These are phyloP conservation scores for Tupaia chinensis DNA, from an alignment of 2,113 vertebrate genomes.

Conservation along the genomic window DNA sequence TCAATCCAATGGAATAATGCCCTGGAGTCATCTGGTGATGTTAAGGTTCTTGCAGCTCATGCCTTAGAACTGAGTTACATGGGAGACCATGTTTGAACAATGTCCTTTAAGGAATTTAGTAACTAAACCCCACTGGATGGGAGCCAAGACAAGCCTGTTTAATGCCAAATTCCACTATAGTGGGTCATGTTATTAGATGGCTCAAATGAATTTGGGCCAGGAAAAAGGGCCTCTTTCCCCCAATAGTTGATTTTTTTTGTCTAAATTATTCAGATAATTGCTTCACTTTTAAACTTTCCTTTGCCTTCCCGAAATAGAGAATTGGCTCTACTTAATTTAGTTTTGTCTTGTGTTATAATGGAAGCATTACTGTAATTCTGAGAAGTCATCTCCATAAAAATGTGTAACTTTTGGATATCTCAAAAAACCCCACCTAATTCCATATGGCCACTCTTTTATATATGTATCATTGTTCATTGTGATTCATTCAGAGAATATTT, in stretches of 20 bases:
- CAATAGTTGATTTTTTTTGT: constrained; percentile 65
- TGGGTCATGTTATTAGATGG: constrained; percentile 76
- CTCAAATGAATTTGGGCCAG: constrained; percentile 70
- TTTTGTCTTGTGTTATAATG: constrained; percentile 34
- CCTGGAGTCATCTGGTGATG: not conserved
- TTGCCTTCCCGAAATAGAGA: constrained; percentile 15
- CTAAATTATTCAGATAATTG: constrained; percentile 71
- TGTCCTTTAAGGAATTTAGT: constrained; percentile 80
- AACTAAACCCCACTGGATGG: constrained; percentile 74
- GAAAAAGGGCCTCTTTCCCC: constrained; percentile 46
- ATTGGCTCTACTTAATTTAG: not conserved
- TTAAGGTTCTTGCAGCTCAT: constrained; percentile 59
- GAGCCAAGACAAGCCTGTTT: constrained; percentile 79
- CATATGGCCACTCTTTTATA: not conserved
- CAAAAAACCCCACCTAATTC: not conserved
- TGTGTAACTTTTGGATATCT: not conserved
- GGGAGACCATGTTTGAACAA: constrained; percentile 78
- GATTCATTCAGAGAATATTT: constrained; percentile 53
- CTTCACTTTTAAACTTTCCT: constrained; percentile 53
- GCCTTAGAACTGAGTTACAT: constrained; percentile 76
- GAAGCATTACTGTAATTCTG: constrained; percentile 27
- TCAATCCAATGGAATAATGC: constrained; percentile 62
- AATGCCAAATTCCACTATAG: constrained; percentile 79
- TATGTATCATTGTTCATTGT: constrained; percentile 8
- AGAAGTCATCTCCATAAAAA: constrained; percentile 20